Percentiles rank a stretch among this genome's conserved stretches.
Evolutionary conservation across 2,113 vertebrate genomes (phyloP).

Genomic region (Onychostoma macrolepis): DNA sequence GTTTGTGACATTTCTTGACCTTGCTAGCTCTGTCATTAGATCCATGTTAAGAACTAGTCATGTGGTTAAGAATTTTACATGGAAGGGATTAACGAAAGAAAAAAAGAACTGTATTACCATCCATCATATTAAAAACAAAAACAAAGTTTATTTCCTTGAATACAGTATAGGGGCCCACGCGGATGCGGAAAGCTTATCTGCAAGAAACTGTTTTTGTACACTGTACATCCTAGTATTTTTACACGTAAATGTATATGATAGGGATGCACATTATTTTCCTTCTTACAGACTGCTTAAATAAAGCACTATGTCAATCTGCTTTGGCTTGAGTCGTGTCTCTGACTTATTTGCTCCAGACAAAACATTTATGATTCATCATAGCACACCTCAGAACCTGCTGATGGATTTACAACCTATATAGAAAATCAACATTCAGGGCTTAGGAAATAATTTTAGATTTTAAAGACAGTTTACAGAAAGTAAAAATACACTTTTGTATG

Average conservation of each 20-base stretch:
- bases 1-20: slow-evolving; percentile 87
- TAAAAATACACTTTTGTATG: not conserved
- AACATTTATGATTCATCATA: not conserved
- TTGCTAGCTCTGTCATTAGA: slow-evolving; percentile 87
- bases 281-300: slow-evolving; percentile 97
- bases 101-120: slow-evolving; percentile 80
- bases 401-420: not conserved
- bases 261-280: slow-evolving; percentile 96
- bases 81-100: slow-evolving; percentile 75
- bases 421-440: too few relatives aligned
- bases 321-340: slow-evolving; percentile 67
- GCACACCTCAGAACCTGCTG: not conserved
- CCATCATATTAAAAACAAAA: slow-evolving; percentile 75
- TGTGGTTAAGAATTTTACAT: slow-evolving; percentile 83
- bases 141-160: slow-evolving; percentile 79
- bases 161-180: slow-evolving; percentile 77
- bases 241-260: slow-evolving; percentile 92
- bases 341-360: not conserved
- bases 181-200: slow-evolving; percentile 87
- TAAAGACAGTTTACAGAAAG: not conserved
- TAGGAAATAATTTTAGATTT: not conserved
- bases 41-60: slow-evolving; percentile 82
- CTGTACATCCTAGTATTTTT: slow-evolving; percentile 98
- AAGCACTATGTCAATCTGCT: slow-evolving; percentile 96
- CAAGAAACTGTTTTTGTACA: slow-evolving; percentile 94